phyloP scores from a whole-genome alignment of 2,888 invertebrate species.

The Leptopilina drosophilae region DNA sequence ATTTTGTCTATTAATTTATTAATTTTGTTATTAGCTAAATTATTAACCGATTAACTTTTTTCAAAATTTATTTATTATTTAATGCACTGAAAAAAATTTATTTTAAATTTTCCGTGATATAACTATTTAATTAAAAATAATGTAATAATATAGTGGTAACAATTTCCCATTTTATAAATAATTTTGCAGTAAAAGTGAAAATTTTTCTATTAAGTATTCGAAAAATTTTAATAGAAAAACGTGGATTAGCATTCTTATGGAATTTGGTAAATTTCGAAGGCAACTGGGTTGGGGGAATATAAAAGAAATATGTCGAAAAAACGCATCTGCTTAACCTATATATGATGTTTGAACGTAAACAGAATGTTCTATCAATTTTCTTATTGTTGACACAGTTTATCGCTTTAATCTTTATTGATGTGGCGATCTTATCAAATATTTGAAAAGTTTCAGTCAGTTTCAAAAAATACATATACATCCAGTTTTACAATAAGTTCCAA shows the following conservation, averaged over 20 bases:
- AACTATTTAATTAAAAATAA: too few relatives aligned
- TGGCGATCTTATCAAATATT: background rate
- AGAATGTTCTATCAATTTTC: background rate
- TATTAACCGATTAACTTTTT: too few relatives aligned
- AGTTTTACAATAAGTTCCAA: background rate
- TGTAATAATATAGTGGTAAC: too few relatives aligned
- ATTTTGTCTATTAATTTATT: too few relatives aligned
- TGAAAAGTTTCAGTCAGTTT: background rate
- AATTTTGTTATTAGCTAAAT: too few relatives aligned
- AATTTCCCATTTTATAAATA: too few relatives aligned
- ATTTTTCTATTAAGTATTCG: too few relatives aligned
- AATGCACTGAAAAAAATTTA: too few relatives aligned
- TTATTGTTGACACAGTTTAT: slow-evolving; percentile 9
- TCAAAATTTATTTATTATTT: too few relatives aligned
- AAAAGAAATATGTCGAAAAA: background rate
- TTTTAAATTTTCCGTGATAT: too few relatives aligned
- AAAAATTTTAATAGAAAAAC: background rate
- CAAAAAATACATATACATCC: background rate
- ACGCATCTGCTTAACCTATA: slow-evolving; percentile 2
- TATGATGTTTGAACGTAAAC: background rate
- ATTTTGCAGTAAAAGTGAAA: too few relatives aligned
- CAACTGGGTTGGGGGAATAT: background rate
- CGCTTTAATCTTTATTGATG: background rate
- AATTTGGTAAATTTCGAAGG: background rate
- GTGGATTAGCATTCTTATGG: background rate